Percentiles rank a stretch among this genome's conserved stretches.
These are phyloP conservation scores for Phenganax marumi DNA, from an alignment of 92 coral and sea anemone genomes.

Conservation along the genomic window DNA sequence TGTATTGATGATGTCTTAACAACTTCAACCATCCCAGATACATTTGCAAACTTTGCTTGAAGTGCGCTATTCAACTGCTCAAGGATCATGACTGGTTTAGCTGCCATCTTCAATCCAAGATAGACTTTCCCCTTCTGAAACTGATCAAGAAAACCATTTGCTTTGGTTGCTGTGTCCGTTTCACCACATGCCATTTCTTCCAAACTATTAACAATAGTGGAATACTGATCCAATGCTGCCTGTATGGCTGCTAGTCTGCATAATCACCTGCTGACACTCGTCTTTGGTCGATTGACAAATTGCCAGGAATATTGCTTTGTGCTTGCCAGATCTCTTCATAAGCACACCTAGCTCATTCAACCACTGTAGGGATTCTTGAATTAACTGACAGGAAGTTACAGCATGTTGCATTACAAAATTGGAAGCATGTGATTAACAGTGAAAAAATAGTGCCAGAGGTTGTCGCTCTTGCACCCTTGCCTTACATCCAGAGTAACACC, in stretches of 20 bases:
- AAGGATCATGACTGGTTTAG: conserved; percentile 25
- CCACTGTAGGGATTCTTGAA: conserved; percentile 17
- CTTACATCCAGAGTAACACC: conserved; percentile 31
- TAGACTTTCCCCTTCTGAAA: conserved; percentile 42
- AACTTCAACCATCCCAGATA: conserved; percentile 23
- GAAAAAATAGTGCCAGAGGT: conserved; percentile 29
- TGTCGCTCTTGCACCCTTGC: conserved; percentile 43
- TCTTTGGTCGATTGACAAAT: conserved; percentile 31
- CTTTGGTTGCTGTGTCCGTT: conserved; percentile 35
- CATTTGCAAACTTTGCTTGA: conserved; percentile 41
- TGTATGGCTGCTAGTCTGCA: conserved; percentile 42
- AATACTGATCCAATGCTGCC: conserved; percentile 28
- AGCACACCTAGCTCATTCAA: conserved; percentile 29
- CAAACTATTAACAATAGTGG: conserved; percentile 22
- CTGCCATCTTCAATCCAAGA: conserved; percentile 28
- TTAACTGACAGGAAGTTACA: conserved; percentile 9
- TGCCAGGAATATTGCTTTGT: conserved; percentile 19
- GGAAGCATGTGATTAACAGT: conserved; percentile 34
- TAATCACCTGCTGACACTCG: conserved; percentile 35
- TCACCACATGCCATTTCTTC: conserved; percentile 33
- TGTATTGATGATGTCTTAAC: conserved; percentile 16
- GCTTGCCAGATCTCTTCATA: conserved; percentile 37
- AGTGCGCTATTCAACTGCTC: conserved; percentile 27
- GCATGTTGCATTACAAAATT: conserved; percentile 24
- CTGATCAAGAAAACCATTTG: conserved; percentile 34